These are phyloP conservation scores for Helarctos malayanus DNA, from an alignment of 2,797 vertebrate species.

Conservation along the genomic window DNA sequence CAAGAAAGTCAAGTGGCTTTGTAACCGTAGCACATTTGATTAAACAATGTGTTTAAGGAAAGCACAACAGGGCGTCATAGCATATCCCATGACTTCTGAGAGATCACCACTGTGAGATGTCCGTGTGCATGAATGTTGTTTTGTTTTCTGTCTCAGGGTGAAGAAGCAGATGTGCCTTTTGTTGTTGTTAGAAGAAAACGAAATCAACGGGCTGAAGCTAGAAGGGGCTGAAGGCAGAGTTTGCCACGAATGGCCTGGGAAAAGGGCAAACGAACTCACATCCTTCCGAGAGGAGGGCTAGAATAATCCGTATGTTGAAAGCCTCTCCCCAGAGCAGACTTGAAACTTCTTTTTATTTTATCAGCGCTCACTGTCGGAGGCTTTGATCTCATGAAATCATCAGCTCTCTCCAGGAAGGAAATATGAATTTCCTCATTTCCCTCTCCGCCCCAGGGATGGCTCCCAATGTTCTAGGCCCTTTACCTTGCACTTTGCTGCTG, in stretches of 20 bases:
- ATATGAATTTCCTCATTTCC: background rate
- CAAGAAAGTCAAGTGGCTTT: background rate
- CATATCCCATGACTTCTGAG: background rate
- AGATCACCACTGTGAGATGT: background rate
- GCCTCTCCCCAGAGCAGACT: background rate
- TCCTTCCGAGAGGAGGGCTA: background rate
- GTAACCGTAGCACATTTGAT: background rate
- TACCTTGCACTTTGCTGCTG: background rate
- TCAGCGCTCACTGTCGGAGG: background rate
- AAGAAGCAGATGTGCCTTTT: background rate
- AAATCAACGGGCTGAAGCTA: background rate
- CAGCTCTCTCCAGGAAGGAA: background rate
- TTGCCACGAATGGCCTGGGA: background rate
- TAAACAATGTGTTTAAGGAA: background rate
- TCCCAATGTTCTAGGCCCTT: background rate
- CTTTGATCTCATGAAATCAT: background rate
- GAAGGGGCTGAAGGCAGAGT: background rate
- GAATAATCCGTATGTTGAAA: background rate
- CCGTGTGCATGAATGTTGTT: background rate
- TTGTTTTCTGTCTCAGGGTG: background rate
- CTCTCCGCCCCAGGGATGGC: too few species aligned
- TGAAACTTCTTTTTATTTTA: background rate
- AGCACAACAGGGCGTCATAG: accelerated
- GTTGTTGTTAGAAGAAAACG: background rate
- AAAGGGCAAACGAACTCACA: background rate